A percentile compares a stretch with the other conserved stretches of the same genome.
phyloP scores from a whole-genome alignment of 1,140 invertebrate species.

The Bombus picipes region DNA sequence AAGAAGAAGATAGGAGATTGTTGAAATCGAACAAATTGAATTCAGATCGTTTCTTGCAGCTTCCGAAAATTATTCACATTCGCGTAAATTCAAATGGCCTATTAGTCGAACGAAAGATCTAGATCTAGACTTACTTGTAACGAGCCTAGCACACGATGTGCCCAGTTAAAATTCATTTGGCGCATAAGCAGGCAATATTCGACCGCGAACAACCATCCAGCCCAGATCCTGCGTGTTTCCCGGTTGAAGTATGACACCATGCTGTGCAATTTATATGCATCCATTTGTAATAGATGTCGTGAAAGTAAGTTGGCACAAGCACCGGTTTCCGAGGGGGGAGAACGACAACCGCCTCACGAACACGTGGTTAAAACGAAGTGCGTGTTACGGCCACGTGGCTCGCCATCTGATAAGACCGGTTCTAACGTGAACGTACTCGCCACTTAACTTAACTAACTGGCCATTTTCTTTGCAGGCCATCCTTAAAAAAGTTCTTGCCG shows the following conservation, averaged over 20 bases:
- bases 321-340: conserved; percentile 26
- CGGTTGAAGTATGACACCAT: conserved; percentile 46
- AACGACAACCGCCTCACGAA: conserved; percentile 58
- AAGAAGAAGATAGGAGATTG: too few relatives aligned
- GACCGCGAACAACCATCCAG: conserved; percentile 1
- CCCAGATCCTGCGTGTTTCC: conserved; percentile 3
- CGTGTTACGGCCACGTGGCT: conserved; percentile 74
- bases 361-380: conserved; percentile 66
- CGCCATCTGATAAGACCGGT: conserved; percentile 72
- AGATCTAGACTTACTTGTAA: not conserved
- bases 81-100: not conserved
- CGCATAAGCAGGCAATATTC: conserved; percentile 1
- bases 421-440: conserved; percentile 65
- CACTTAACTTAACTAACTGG: conserved; percentile 56
- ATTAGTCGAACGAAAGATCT: not conserved
- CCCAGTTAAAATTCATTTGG: conserved; percentile 9
- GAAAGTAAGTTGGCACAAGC: conserved; percentile 58
- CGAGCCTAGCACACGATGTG: not conserved
- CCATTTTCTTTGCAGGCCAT: conserved; percentile 25
- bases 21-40: not conserved
- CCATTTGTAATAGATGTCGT: conserved; percentile 62
- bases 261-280: conserved; percentile 55
- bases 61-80: not conserved
- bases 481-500: conserved; percentile 26
- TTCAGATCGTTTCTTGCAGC: not conserved